Conservation (phyloP, 30 jellyfish, hydroid and myxozoan genomes). For the Clytia hemisphaerica region DNA sequence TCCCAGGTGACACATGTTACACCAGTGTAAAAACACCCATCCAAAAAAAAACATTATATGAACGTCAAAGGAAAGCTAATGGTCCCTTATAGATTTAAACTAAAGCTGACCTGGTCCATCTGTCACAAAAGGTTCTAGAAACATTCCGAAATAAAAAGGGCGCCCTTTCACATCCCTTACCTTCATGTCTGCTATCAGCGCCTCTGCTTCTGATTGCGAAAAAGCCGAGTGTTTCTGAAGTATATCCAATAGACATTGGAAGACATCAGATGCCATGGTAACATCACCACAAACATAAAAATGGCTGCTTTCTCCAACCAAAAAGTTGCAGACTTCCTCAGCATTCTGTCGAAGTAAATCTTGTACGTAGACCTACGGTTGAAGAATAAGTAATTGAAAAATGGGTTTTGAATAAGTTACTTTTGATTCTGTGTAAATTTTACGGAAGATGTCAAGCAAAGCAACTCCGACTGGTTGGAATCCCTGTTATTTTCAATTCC, state of each 20-base stretch:
- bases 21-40: not conserved
- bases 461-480: no score
- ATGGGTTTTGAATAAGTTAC: no score
- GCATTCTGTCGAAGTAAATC: constrained; percentile 40
- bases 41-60: not conserved
- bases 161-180: no score
- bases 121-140: no score
- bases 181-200: constrained; percentile 39
- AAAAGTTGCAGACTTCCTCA: constrained; percentile 33
- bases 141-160: no score
- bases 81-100: no score
- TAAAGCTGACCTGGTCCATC: no score
- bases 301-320: constrained; percentile 55
- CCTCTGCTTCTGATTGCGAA: constrained; percentile 46
- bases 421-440: no score
- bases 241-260: constrained; percentile 32
- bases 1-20: no score
- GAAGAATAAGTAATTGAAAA: not conserved
- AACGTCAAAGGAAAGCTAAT: not conserved
- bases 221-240: constrained; percentile 55
- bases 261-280: constrained; percentile 79
- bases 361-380: constrained; percentile 66
- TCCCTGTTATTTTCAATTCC: no score
- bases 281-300: constrained; percentile 87
- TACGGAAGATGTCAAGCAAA: no score